These are phyloP conservation scores for Porites lutea DNA, from an alignment of 64 coral and sea anemone genomes.

Conservation along the genomic window DNA sequence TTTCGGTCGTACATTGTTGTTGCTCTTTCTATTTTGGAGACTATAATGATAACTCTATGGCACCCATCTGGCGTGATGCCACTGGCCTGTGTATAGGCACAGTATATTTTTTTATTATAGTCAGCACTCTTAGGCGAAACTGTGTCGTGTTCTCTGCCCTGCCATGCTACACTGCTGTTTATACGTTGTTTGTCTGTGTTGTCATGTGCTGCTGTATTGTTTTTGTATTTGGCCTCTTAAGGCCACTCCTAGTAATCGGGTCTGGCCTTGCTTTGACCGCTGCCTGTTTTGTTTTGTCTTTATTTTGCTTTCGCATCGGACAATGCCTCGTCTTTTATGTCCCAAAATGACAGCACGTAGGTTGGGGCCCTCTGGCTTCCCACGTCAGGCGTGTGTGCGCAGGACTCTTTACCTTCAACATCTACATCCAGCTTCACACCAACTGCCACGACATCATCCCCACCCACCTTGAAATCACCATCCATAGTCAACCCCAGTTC, in stretches of 20 bases:
- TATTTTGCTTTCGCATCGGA: background rate
- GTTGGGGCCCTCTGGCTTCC: background rate
- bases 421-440: background rate
- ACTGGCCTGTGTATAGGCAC: background rate
- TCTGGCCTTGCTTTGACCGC: no score
- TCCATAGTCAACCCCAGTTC: slow-evolving; percentile 3
- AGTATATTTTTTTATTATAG: no score
- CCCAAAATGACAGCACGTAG: background rate
- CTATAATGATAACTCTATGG: background rate
- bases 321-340: background rate
- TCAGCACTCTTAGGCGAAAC: no score
- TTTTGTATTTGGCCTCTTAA: no score
- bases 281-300: no score
- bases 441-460: background rate
- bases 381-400: background rate
- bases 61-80: background rate
- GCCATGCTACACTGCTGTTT: no score
- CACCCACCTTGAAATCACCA: background rate
- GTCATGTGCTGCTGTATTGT: no score
- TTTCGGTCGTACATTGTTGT: background rate
- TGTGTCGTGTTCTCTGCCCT: no score
- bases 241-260: no score
- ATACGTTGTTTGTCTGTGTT: no score
- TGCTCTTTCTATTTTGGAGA: background rate
- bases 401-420: background rate